Evolutionary conservation across 2,888 invertebrate genomes (phyloP), one percentile per base, ranked within the genome.

Genomic region (Trissolcus japonicus): DNA sequence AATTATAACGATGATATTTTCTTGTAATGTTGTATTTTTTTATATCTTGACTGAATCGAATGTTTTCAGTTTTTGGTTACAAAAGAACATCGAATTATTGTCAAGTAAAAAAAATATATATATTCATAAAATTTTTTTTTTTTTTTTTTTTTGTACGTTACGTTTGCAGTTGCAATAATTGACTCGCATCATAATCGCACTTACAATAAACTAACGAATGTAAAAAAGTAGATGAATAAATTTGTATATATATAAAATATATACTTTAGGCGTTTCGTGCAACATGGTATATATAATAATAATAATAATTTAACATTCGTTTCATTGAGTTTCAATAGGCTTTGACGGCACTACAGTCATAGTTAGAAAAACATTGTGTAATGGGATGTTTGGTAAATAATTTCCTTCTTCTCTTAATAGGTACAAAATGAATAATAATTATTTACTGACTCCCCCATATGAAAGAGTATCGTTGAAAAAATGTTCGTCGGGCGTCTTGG

Each of bases 61-160:
- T 62, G 55, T 74, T 62, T 21, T 53, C 57, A 62, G 17, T 74
- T 74, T 74, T 62, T 74, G 51, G 51, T 19, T 51, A 51, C 17
- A 51, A 14, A 17, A 51, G 9, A 51, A 19, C 21, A 17, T 67
- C 35, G 29, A 73, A 73, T 73, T n/a, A n/a, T n/a, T 46, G 54
- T 41, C 53, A 66, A 60, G 73, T 73, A 60, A 67, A 74, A 74
- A 67, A 67, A 74, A 74, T 74, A 67, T 74, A 74, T 74, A 67
- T 74, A 74, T 74, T 74, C 66, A 62, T 74, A 73, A 73, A 73
- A 61, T 62, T 56, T 74, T 56, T n/a, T n/a, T n/a, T n/a, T 61
- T 60, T 46, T 59, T n/a, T n/a, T n/a, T n/a, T n/a, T 61, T 60
- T 46, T 59, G 16, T 53, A 73, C 29, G 43, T 55, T 55, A 54